phyloP scores from a whole-genome alignment of 2,888 invertebrate species.

The Xanthia togata region DNA sequence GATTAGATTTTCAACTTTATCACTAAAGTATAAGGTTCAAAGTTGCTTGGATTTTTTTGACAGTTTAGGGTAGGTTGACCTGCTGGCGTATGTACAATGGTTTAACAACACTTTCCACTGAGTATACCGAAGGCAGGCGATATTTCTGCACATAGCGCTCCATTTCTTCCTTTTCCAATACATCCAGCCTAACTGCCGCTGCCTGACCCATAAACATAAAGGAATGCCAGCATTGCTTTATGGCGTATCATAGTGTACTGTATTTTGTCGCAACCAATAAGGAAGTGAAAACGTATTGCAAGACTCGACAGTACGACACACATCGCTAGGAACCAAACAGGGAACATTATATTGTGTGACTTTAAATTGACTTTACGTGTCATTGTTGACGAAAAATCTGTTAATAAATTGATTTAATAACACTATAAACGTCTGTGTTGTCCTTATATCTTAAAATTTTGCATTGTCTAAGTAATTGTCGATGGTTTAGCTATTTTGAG shows the following conservation, averaged over 20 bases:
- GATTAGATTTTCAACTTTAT: too few relatives aligned
- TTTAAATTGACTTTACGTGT: slow-evolving; percentile 16
- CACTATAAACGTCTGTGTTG: too few relatives aligned
- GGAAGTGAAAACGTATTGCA: slow-evolving; percentile 70
- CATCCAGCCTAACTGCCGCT: not conserved
- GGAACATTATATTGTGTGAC: not conserved
- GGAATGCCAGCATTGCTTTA: slow-evolving; percentile 12
- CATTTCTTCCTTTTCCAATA: slow-evolving; percentile 7
- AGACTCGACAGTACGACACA: slow-evolving; percentile 23
- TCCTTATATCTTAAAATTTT: not conserved
- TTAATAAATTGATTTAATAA: slow-evolving; percentile 9
- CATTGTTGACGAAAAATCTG: not conserved
- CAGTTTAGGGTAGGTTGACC: too few relatives aligned
- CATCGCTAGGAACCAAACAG: not conserved
- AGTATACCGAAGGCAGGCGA: not conserved
- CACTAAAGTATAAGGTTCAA: too few relatives aligned
- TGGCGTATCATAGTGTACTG: slow-evolving; percentile 36
- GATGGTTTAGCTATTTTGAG: not conserved
- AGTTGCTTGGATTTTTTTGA: too few relatives aligned
- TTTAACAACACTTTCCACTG: not conserved
- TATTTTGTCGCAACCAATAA: slow-evolving; percentile 61
- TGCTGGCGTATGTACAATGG: too few relatives aligned
- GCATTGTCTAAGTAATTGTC: not conserved
- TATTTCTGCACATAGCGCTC: not conserved
- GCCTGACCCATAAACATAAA: slow-evolving; percentile 37